Conservation (phyloP, 2,797 vertebrate species). For the Xerus rutilus region DNA sequence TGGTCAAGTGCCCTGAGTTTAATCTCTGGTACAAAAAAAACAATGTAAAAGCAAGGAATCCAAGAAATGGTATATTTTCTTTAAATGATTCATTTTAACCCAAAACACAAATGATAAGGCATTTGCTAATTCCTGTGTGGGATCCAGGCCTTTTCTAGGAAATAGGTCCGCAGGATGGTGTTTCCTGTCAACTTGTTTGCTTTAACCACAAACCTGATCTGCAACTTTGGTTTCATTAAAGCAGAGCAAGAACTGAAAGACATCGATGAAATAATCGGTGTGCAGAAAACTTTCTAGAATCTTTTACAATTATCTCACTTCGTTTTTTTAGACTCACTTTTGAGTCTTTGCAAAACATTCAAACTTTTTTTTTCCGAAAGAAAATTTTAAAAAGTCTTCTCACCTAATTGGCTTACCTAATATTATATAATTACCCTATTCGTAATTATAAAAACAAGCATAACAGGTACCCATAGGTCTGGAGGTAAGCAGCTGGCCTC, state of each 20-base stretch:
- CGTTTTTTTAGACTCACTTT: neutral
- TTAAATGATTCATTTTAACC: neutral
- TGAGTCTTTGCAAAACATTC: slow-evolving; percentile 21
- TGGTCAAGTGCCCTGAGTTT: too few relatives aligned
- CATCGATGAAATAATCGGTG: neutral
- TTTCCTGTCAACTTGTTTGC: neutral
- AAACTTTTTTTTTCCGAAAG: slow-evolving; percentile 9
- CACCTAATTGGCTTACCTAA: slow-evolving; percentile 9
- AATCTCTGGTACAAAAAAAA: too few relatives aligned
- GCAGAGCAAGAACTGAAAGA: neutral
- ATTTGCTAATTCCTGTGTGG: neutral
- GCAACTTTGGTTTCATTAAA: neutral
- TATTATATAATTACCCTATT: neutral
- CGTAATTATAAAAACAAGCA: neutral
- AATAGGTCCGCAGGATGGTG: neutral
- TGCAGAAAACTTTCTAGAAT: neutral
- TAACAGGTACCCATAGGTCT: neutral
- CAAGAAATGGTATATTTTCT: neutral
- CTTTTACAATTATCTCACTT: neutral
- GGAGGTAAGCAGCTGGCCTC: neutral
- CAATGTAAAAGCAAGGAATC: neutral
- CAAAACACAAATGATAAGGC: neutral
- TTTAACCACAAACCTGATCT: neutral
- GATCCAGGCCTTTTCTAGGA: neutral
- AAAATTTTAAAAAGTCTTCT: neutral